These are phyloP conservation scores for Andricus quercusramuli DNA, from an alignment of 2,888 invertebrate species.

Conservation along the genomic window DNA sequence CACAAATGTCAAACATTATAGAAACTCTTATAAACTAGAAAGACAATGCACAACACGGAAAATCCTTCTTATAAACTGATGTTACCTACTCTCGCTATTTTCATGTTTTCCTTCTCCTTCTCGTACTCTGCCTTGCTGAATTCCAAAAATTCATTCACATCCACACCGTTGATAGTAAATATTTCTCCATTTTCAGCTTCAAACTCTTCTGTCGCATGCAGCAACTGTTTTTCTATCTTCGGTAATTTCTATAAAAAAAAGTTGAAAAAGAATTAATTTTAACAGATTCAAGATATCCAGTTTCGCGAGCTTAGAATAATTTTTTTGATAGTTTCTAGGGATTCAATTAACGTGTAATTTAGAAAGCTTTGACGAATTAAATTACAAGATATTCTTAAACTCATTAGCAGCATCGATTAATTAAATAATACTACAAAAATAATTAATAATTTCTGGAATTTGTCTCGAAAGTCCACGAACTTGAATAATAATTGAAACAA, in stretches of 20 bases:
- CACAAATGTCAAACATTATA: background rate
- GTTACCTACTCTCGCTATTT: conserved; percentile 68
- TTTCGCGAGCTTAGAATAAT: no score
- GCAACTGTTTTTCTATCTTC: conserved; percentile 86
- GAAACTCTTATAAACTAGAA: background rate
- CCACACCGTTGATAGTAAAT: conserved; percentile 84
- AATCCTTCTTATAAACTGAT: background rate
- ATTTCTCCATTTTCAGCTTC: conserved; percentile 80
- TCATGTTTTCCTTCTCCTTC: conserved; percentile 78
- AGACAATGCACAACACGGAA: background rate
- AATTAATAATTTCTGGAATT: no score
- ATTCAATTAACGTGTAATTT: no score
- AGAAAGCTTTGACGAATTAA: no score
- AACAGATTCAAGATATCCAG: background rate
- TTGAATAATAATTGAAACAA: no score
- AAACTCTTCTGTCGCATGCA: conserved; percentile 68
- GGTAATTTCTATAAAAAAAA: conserved; percentile 81
- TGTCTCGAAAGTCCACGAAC: no score
- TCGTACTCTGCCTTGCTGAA: conserved; percentile 83
- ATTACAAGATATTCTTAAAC: no score
- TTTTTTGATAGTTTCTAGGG: no score
- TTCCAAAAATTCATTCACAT: conserved; percentile 82
- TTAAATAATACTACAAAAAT: no score
- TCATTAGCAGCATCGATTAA: no score
- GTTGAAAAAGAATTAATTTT: conserved; percentile 12